Base-by-base conservation (phyloP, 2,797 vertebrate genomes). In the Microchirus variegatus region DNA sequence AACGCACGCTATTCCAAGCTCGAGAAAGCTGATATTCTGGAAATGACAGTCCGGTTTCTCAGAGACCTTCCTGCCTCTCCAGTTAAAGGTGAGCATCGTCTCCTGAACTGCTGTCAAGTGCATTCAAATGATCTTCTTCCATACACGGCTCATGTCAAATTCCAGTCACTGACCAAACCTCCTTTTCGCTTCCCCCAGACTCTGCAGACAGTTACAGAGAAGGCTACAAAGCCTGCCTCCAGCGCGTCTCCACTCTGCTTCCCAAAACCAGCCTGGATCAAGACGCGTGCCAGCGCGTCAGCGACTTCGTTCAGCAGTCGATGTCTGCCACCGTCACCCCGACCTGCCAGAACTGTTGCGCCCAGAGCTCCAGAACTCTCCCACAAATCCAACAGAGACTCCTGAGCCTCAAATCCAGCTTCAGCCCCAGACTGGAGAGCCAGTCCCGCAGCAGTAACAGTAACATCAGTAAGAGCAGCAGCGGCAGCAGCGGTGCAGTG, bases 11-110 rank as follows among this genome's bases (percentile, higher is more conserved):
- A 90, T 81, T 95, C 94, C 36, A 96, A 95, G 51, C 86, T 96
- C 59, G 95, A 97, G 85, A 96, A 97, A 84, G 96, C 95, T 0
- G 95, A 95, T 55, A 92, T 96, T 73, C 90, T 96, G 61, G 96
- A 97, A 81, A 96, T 96, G 95, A 95, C 96, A 0, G 95, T 96
- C 11, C 89, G 93, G 43, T 96, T 95, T 81, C 94, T 97, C 37
- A 87, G 88, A 84, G 94, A 95, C 36, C 86, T 95, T 37, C 93
- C 69, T 2, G 84, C 83, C 13, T 46, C 69, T 4, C 85, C 85
- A 5, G 72, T 19, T 50, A 87, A 92, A 82, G 71, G 95, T 95
- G 78, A 90, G 89, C 83, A 19, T 45, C 46, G 0, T 48, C 31
- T 57, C 56, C 6, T 17, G 0, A 63, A n/a, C 44, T 11, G 22